A percentile compares a stretch with the other conserved stretches of the same genome.
These are phyloP conservation scores for Amitus sp. DNA, from an alignment of 2,888 invertebrate species.

Conservation along the genomic window DNA sequence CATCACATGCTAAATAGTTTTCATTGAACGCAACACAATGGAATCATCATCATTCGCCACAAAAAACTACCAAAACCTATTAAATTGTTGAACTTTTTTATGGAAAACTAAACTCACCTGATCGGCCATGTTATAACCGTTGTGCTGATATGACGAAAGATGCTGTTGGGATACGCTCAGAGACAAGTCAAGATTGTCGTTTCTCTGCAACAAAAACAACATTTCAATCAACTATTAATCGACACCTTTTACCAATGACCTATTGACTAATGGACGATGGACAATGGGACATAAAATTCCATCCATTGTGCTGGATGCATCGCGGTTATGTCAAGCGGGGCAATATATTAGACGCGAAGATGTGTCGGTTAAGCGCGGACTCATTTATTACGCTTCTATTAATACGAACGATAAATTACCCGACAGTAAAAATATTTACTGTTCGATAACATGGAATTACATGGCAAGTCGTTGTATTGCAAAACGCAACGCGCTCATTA, in stretches of 20 bases:
- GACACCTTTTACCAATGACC: too few species aligned
- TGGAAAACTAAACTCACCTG: conserved; percentile 69
- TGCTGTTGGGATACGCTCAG: conserved; percentile 74
- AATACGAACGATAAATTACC: conserved; percentile 28
- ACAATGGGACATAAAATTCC: conserved; percentile 15
- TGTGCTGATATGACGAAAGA: conserved; percentile 70
- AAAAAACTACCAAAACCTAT: too few species aligned
- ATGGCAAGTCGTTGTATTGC: conserved; percentile 9
- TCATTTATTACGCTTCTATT: conserved; percentile 30
- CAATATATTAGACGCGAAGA: conserved; percentile 26
- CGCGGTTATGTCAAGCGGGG: conserved; percentile 16
- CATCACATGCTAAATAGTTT: too few species aligned
- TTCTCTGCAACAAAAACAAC: conserved; percentile 72
- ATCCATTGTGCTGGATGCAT: conserved; percentile 10
- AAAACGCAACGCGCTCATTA: conserved; percentile 5
- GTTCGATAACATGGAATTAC: conserved; percentile 17
- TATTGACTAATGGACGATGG: background rate
- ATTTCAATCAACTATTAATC: background rate
- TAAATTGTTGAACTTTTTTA: too few species aligned
- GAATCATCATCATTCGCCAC: too few species aligned
- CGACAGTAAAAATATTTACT: conserved; percentile 20
- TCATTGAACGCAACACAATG: too few species aligned
- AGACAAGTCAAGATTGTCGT: conserved; percentile 79
- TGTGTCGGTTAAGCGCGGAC: conserved; percentile 12
- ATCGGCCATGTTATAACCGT: conserved; percentile 81